These are phyloP conservation scores for Tachina lurida DNA, from an alignment of 2,888 invertebrate species.

Conservation along the genomic window DNA sequence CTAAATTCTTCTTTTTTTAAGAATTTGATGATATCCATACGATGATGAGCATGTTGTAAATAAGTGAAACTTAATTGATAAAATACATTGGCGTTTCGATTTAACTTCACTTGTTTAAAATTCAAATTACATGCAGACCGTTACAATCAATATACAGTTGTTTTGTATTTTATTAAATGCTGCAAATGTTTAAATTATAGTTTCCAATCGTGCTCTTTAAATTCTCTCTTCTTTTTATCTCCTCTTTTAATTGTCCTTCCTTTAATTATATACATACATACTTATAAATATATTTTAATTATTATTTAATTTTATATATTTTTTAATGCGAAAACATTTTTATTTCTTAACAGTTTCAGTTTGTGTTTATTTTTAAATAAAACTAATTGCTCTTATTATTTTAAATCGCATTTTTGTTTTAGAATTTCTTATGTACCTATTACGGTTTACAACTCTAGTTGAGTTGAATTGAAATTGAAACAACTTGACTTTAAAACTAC, in stretches of 20 bases:
- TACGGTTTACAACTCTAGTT: too few species aligned
- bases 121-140: slow-evolving; percentile 18
- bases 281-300: slow-evolving; percentile 58
- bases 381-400: slow-evolving; percentile 54
- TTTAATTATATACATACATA: slow-evolving; percentile 45
- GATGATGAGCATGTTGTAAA: slow-evolving; percentile 56
- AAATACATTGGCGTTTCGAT: slow-evolving; percentile 3
- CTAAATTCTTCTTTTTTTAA: slow-evolving; percentile 19
- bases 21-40: slow-evolving; percentile 8
- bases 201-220: slow-evolving; percentile 43
- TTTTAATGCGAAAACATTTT: slow-evolving; percentile 32
- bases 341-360: slow-evolving; percentile 51
- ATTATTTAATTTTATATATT: slow-evolving; percentile 54
- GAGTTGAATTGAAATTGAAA: too few species aligned
- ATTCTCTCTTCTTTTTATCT: background rate
- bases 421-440: slow-evolving; percentile 7
- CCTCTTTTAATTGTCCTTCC: background rate
- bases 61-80: slow-evolving; percentile 47
- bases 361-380: slow-evolving; percentile 61
- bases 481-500: too few species aligned
- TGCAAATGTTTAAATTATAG: slow-evolving; percentile 31
- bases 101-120: slow-evolving; percentile 29
- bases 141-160: slow-evolving; percentile 17
- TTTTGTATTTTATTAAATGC: slow-evolving; percentile 36
- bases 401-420: slow-evolving; percentile 34